Conservation (phyloP, 2,888 invertebrate species). For the Seira ritae region DNA sequence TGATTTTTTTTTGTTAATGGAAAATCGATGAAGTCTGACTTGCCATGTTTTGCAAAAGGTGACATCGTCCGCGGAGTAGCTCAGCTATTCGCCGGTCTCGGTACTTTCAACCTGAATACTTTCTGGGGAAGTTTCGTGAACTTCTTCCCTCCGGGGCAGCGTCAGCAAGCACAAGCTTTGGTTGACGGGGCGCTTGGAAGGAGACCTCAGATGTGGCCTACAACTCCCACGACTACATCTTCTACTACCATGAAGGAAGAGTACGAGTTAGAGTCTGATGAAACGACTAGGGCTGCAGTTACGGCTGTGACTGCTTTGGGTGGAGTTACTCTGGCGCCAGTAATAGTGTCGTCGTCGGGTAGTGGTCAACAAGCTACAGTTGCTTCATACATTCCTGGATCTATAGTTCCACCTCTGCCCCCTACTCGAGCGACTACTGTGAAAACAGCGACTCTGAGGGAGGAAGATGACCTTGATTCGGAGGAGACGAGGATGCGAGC, state of each 20-base stretch:
- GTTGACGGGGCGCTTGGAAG: constrained; percentile 41
- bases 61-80: constrained; percentile 29
- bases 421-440: too few species aligned
- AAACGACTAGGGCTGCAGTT: constrained; percentile 39
- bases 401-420: too few species aligned
- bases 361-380: too few species aligned
- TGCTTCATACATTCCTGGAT: too few species aligned
- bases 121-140: constrained; percentile 56
- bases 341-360: too few species aligned
- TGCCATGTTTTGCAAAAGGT: constrained; percentile 13
- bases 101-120: constrained; percentile 26
- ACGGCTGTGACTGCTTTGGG: too few species aligned
- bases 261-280: constrained; percentile 51
- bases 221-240: constrained; percentile 51
- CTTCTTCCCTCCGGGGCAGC: constrained; percentile 57
- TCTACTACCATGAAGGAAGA: constrained; percentile 57
- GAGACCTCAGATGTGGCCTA: constrained; percentile 46
- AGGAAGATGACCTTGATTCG: too few species aligned
- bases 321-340: too few species aligned
- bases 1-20: too few species aligned
- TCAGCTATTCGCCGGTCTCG: constrained; percentile 24
- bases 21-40: too few species aligned
- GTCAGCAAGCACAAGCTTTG: constrained; percentile 48
- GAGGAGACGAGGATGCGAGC: too few species aligned
- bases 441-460: too few species aligned